A percentile compares a stretch with the other conserved stretches of the same genome.
These are phyloP conservation scores for Aspidiotus destructor DNA, from an alignment of 2,888 invertebrate genomes.

Conservation along the genomic window DNA sequence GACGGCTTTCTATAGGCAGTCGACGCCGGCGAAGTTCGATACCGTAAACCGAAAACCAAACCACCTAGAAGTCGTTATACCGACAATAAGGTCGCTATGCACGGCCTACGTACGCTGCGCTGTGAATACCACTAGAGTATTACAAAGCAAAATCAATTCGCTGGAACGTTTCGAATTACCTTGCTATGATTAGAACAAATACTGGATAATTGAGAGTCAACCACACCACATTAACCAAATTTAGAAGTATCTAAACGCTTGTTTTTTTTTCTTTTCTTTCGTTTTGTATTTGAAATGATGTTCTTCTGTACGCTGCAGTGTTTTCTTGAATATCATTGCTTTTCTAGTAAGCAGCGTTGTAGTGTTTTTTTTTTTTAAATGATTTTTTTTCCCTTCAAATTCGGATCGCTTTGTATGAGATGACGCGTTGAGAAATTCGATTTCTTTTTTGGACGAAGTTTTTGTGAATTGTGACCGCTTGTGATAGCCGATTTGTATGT, in stretches of 20 bases:
- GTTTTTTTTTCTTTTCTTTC: slow-evolving; percentile 18
- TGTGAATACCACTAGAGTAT: slow-evolving; percentile 3
- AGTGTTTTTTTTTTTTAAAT: slow-evolving; percentile 18
- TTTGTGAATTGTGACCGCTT: too few species aligned
- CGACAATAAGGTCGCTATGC: slow-evolving; percentile 6
- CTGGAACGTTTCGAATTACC: slow-evolving; percentile 15
- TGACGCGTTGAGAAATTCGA: too few species aligned
- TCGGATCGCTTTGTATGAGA: too few species aligned
- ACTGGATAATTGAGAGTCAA: not conserved
- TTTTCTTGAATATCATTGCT: too few species aligned
- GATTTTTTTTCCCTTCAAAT: not conserved
- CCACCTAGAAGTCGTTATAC: slow-evolving; percentile 2
- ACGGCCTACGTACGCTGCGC: slow-evolving; percentile 1
- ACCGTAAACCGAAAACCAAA: not conserved
- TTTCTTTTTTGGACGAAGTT: too few species aligned
- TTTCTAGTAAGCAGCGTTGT: not conserved
- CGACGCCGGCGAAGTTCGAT: not conserved
- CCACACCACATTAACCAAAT: not conserved
- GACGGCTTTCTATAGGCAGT: not conserved
- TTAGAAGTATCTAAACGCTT: slow-evolving; percentile 3
- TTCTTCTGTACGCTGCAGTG: not conserved
- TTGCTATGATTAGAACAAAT: not conserved
- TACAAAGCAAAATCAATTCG: slow-evolving; percentile 22
- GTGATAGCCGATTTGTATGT: too few species aligned
- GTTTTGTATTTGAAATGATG: not conserved